Base-by-base conservation (phyloP, 1,140 invertebrate species). In the Linepithema humile region DNA sequence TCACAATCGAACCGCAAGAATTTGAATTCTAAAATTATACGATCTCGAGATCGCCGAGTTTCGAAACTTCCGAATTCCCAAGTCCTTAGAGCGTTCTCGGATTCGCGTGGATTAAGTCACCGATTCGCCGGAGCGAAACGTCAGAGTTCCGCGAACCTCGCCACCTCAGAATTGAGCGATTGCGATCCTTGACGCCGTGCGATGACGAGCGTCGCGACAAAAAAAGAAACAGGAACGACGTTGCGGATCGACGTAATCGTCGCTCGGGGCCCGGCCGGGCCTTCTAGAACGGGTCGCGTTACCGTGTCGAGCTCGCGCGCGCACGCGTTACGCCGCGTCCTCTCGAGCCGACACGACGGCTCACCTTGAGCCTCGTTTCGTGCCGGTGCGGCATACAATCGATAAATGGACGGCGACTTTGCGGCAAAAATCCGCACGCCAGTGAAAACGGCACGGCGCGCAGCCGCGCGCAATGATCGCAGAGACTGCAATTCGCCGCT, bases 291-390 rank as follows among this genome's bases (percentile, higher is more conserved):
- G n/a, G 40, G 40, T 72, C 62, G 65, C 35, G 43, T 86, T 86
- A 59, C 64, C 70, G 74, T 23, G 38, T 65, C 86, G 10, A 64
- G 57, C 57, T 57, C 55, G 40, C 29, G 9, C 59, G 23, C 23
- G 29, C 20, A 17, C 23, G n/a, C 23, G 20, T 40, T 2, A 45
- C 1, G 48, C n/a, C 0, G 9, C 5, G 53, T 48, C 17, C 35
- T 48, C 50, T 53, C 72, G 38, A 73, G 74, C 84, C 86, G 69
- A 43, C n/a, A n/a, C 40, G 6, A 43, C 9, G 59, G n/a, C 59
- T 86, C 67, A 57, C 50, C 72, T 86, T 64, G 85, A 67, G 20
- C 43, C 59, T 72, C 23, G 35, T 72, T 70, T 72, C 32, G 65
- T 55, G n/a, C 10, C 23, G 7, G 15, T 23, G 10, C 29, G 17